Conservation (phyloP, 2,113 vertebrate genomes). For the Onychostoma macrolepis region DNA sequence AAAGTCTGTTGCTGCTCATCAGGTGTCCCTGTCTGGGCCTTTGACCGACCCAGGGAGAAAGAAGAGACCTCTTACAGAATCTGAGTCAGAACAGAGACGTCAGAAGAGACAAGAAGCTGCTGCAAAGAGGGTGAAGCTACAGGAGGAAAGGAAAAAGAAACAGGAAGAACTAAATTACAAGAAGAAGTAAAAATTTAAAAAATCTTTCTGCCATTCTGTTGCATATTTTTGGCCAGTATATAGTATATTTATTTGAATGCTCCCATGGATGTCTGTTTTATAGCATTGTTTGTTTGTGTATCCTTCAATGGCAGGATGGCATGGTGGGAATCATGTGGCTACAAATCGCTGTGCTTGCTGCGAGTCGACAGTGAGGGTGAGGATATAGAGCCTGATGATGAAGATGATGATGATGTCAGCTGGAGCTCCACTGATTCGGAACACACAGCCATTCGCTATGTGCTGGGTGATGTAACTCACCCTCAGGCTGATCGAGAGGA, state of each 20-base stretch:
- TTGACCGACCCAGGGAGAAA: conserved; percentile 67
- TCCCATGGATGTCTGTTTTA: background rate
- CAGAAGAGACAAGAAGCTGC: conserved; percentile 79
- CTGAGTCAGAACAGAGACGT: conserved; percentile 78
- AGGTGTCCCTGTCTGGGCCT: conserved; percentile 74
- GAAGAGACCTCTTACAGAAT: conserved; percentile 77
- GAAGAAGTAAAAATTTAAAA: conserved; percentile 80
- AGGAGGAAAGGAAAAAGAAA: conserved; percentile 76
- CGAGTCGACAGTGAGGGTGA: conserved; percentile 77
- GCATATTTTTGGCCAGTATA: background rate
- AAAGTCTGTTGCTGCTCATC: background rate
- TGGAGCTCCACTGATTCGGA: conserved; percentile 72
- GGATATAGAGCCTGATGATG: conserved; percentile 69
- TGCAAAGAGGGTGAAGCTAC: conserved; percentile 81
- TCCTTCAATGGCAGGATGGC: conserved; percentile 76
- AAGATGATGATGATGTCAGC: conserved; percentile 51
- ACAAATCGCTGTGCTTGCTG: conserved; percentile 81
- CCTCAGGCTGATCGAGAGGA: conserved; percentile 81
- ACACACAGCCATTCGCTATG: conserved; percentile 75
- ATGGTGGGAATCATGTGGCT: conserved; percentile 87
- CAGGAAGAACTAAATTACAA: conserved; percentile 79
- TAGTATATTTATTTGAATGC: background rate
- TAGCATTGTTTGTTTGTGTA: conserved; percentile 12
- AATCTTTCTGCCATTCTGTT: background rate
- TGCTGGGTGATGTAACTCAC: conserved; percentile 90